These are phyloP conservation scores for Physeter macrocephalus DNA, from an alignment of 2,113 vertebrate species.

Conservation along the genomic window DNA sequence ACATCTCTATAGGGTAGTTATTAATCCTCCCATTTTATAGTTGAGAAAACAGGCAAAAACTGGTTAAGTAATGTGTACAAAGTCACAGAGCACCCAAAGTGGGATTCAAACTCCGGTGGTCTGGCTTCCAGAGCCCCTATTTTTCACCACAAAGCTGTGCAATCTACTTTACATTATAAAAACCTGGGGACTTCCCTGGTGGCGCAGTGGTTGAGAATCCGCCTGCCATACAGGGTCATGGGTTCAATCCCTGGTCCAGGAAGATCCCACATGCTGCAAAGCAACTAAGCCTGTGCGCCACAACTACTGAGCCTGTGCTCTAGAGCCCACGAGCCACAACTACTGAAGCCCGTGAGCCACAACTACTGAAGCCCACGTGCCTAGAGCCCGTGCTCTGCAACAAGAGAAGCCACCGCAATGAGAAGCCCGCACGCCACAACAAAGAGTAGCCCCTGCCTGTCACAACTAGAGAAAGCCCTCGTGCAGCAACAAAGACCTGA, in stretches of 20 bases:
- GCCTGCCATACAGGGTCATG: background rate
- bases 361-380: background rate
- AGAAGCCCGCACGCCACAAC: background rate
- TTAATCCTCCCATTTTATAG: background rate
- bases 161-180: background rate
- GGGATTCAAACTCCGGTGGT: background rate
- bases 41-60: background rate
- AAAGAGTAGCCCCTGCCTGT: rapidly evolving
- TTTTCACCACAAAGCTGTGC: background rate
- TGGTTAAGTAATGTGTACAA: background rate
- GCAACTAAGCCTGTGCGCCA: background rate
- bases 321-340: background rate
- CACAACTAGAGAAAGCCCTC: background rate
- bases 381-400: background rate
- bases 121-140: background rate
- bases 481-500: background rate
- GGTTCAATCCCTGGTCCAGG: background rate
- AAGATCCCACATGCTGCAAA: background rate
- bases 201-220: background rate
- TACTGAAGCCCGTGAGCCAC: background rate
- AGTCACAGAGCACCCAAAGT: background rate
- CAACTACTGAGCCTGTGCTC: background rate
- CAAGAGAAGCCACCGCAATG: background rate
- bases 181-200: background rate
- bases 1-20: background rate